Conservation (phyloP, 1,140 invertebrate species). For the Macrocentrus cingulum region DNA sequence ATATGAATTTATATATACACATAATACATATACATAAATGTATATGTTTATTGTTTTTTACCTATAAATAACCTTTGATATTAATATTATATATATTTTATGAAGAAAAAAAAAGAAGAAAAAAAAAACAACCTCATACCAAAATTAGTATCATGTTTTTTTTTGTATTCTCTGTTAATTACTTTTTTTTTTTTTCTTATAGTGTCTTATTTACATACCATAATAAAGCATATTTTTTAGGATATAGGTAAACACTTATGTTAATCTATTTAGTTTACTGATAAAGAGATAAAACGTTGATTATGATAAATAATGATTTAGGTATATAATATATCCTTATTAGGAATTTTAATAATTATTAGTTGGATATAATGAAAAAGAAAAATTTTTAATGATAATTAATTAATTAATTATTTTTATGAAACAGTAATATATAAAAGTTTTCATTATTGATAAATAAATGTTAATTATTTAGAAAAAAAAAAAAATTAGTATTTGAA, state of each 20-base stretch:
- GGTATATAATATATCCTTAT: constrained; percentile 44
- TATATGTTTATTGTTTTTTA: constrained; percentile 33
- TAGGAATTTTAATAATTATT: constrained; percentile 49
- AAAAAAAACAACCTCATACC: constrained; percentile 46
- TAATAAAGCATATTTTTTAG: constrained; percentile 45
- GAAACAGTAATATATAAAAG: constrained; percentile 27
- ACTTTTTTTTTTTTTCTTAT: constrained; percentile 51
- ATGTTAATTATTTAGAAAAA: too few species aligned
- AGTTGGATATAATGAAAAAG: constrained; percentile 51
- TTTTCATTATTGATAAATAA: constrained; percentile 21
- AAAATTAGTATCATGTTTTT: constrained; percentile 17
- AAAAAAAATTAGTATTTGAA: constrained; percentile 33
- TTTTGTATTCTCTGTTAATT: constrained; percentile 27
- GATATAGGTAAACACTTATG: constrained; percentile 40
- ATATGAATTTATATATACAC: too few species aligned
- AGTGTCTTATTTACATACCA: constrained; percentile 49
- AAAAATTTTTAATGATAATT: too few species aligned
- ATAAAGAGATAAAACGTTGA: constrained; percentile 26
- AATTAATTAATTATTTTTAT: constrained; percentile 39
- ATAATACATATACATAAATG: constrained; percentile 28
- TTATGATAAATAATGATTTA: constrained; percentile 38
- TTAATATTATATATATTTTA: constrained; percentile 55
- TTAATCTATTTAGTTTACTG: constrained; percentile 37
- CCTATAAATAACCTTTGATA: constrained; percentile 49
- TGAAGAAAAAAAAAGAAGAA: too few species aligned